Conservation (phyloP, 1,140 invertebrate genomes). For the Drosophila pachea region DNA sequence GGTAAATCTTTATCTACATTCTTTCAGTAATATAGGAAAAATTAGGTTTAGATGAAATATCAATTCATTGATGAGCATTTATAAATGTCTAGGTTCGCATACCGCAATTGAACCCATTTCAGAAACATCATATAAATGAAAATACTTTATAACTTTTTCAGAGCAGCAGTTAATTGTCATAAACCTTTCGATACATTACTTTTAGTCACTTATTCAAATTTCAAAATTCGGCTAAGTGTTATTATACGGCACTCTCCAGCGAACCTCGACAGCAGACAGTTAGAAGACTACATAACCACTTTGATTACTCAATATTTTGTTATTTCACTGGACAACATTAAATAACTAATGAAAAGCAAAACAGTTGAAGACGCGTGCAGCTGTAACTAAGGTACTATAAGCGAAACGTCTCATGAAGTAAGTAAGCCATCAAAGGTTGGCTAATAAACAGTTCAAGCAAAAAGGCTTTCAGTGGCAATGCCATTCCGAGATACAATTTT, state of each 20-base stretch:
- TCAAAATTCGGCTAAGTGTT: slow-evolving; percentile 4
- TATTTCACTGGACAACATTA: slow-evolving; percentile 16
- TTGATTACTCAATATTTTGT: slow-evolving; percentile 29
- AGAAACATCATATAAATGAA: slow-evolving; percentile 2
- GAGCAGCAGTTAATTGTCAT: neutral
- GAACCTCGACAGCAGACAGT: slow-evolving; percentile 14
- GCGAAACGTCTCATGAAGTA: slow-evolving; percentile 36
- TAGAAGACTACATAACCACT: slow-evolving; percentile 34
- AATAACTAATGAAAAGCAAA: slow-evolving; percentile 15
- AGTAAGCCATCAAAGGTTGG: slow-evolving; percentile 21
- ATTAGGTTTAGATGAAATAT: too few relatives aligned
- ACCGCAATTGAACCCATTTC: neutral
- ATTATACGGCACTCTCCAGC: slow-evolving; percentile 7
- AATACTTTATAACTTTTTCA: slow-evolving; percentile 4
- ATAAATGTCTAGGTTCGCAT: neutral
- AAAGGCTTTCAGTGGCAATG: neutral
- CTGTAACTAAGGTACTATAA: neutral
- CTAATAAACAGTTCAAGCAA: slow-evolving; percentile 2
- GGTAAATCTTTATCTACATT: too few relatives aligned
- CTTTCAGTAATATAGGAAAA: too few relatives aligned
- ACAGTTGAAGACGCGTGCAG: slow-evolving; percentile 17
- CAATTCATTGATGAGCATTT: neutral
- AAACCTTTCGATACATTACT: slow-evolving; percentile 17
- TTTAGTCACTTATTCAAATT: slow-evolving; percentile 21
- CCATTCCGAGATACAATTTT: too few relatives aligned